These are phyloP conservation scores for Antheraea assamensis DNA, from an alignment of 2,888 invertebrate genomes.

Conservation along the genomic window DNA sequence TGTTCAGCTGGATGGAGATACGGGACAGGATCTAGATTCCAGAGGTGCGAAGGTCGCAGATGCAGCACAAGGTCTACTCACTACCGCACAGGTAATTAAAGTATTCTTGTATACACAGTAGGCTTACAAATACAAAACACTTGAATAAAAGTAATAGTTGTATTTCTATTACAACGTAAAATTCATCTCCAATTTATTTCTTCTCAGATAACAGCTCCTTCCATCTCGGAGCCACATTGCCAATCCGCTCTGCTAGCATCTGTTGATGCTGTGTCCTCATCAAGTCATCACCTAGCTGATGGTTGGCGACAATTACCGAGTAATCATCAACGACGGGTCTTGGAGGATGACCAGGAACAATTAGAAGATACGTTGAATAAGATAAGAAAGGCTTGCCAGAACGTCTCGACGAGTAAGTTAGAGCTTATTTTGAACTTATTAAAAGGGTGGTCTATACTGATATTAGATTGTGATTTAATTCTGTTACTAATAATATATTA, in stretches of 20 bases:
- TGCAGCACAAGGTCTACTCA: slow-evolving; percentile 41
- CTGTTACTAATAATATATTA: no score
- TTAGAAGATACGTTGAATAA: slow-evolving; percentile 37
- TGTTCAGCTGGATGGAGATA: slow-evolving; percentile 33
- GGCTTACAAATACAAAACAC: not conserved
- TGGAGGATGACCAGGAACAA: slow-evolving; percentile 30
- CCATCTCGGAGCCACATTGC: slow-evolving; percentile 43
- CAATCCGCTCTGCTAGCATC: slow-evolving; percentile 40
- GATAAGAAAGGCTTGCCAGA: slow-evolving; percentile 35
- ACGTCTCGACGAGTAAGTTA: slow-evolving; percentile 9
- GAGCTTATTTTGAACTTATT: not conserved
- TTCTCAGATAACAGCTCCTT: slow-evolving; percentile 45
- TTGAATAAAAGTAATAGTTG: not conserved
- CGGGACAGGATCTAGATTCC: slow-evolving; percentile 39
- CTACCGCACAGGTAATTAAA: slow-evolving; percentile 43
- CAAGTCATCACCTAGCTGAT: slow-evolving; percentile 30
- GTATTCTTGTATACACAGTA: not conserved
- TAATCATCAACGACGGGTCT: slow-evolving; percentile 25
- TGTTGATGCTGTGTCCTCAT: slow-evolving; percentile 33
- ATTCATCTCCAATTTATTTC: not conserved
- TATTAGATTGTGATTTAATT: no score
- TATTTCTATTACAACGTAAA: not conserved
- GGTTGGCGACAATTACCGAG: slow-evolving; percentile 25
- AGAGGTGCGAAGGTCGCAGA: slow-evolving; percentile 39
- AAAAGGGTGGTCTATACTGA: no score